Base-by-base conservation (phyloP, 1,140 invertebrate genomes). In the Drosophila teissieri region DNA sequence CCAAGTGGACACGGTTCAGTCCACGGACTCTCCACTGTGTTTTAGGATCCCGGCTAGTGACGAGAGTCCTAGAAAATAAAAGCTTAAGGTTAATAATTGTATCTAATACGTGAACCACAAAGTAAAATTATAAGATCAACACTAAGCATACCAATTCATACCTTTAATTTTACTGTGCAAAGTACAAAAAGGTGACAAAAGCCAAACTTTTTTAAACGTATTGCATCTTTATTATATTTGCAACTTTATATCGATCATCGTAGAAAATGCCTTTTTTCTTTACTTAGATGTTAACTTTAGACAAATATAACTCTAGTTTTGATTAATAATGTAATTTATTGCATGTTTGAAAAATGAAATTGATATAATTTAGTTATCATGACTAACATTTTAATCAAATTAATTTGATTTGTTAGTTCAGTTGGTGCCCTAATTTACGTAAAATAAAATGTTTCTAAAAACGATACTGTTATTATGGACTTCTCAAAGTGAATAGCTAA, bases 1-100 rank as follows among this genome's bases (percentile, higher is more conserved):
- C 14, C 2, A 4, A 19, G 15, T 19, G 10, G n/a, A 17, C 3
- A 4, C n/a, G 6, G 40, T 17, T 63, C 8, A 49, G 56, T 68
- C 78, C 42, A 74, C 73, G 74, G 73, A 56, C 37, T 39, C 56
- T 48, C 22, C 2, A 7, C 11, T 15, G 19, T 40, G 14, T 6
- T 1, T 22, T 11, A 2, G 1, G 15, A 10, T 34, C 10, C 27
- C 1, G 15, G 12, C 27, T 52, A 52, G 31, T 52, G 31, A 52
- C 31, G 5, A 52, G 31, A 34, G n/a, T 24, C 15, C 15, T 31
- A 7, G 27, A 8, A 27, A 27, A 7, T 1, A 7, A 27, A 31
- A 3, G 31, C 8, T 31, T 8, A 31, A 31, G 7, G 6, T 8
- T 31, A 24, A 5, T 24, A 3, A 4, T 7, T n/a, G 8, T 8